phyloP scores from a whole-genome alignment of 2,113 vertebrate species.

The Progne subis region DNA sequence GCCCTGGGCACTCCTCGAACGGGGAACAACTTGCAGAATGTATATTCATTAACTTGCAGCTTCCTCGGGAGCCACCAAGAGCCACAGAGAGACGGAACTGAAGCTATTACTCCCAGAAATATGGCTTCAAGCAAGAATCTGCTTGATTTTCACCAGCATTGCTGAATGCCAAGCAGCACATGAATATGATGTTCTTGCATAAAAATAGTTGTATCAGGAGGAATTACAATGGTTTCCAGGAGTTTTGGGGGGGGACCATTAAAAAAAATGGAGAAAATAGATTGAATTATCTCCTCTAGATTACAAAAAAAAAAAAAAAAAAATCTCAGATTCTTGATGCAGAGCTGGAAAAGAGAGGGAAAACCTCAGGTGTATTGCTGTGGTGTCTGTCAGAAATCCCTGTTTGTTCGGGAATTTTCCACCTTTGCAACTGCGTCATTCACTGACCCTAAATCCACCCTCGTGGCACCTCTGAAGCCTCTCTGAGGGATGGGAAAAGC shows the following conservation, averaged over 20 bases:
- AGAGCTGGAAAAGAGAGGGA: neutral
- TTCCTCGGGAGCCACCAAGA: neutral
- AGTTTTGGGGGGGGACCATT: neutral
- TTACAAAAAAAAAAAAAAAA: neutral
- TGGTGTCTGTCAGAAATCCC: neutral
- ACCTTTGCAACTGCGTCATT: neutral
- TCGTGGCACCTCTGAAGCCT: neutral
- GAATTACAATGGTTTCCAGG: neutral
- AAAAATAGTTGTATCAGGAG: neutral
- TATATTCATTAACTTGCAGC: neutral
- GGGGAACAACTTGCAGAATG: neutral
- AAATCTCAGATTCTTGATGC: neutral
- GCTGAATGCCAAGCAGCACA: neutral
- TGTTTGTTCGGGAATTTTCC: neutral
- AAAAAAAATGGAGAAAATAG: neutral
- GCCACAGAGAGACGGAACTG: neutral
- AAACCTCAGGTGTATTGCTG: rapidly evolving
- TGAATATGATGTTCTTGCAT: neutral
- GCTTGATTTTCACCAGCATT: neutral
- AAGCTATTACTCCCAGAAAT: neutral
- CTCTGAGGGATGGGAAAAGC: neutral
- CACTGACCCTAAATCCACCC: neutral
- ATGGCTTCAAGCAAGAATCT: neutral
- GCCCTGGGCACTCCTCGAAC: neutral
- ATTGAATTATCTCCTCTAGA: neutral